A percentile compares a stretch with the other conserved stretches of the same genome.
These are phyloP conservation scores for Morone saxatilis DNA, from an alignment of 2,113 vertebrate genomes.

Conservation along the genomic window DNA sequence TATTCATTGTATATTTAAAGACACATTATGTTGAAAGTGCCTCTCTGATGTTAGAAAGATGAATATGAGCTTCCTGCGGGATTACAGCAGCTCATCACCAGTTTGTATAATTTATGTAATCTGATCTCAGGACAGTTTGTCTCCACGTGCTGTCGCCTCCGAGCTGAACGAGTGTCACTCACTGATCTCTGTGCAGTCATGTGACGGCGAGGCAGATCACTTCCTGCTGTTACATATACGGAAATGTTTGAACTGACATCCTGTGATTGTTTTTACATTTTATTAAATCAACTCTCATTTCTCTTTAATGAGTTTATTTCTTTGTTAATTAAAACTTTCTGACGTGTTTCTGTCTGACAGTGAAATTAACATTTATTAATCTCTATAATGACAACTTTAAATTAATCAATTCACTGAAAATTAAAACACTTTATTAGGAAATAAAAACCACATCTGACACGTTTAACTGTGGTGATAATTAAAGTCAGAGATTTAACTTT, in stretches of 20 bases:
- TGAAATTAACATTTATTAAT: neutral
- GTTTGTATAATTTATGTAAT: constrained; percentile 9
- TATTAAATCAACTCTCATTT: neutral
- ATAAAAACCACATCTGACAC: neutral
- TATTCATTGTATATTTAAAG: too few relatives aligned
- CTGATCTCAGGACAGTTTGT: neutral
- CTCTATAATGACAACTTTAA: neutral
- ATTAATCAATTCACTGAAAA: constrained; percentile 38
- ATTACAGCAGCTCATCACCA: neutral
- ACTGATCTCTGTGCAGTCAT: neutral
- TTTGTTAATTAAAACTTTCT: neutral
- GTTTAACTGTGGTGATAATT: neutral
- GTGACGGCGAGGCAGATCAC: neutral
- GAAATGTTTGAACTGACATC: too few relatives aligned
- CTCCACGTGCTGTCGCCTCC: neutral
- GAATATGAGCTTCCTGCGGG: neutral
- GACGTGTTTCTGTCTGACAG: neutral
- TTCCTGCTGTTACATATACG: neutral
- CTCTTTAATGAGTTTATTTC: neutral
- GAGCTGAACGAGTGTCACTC: neutral
- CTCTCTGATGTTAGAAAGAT: too few relatives aligned
- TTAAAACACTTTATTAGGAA: neutral
- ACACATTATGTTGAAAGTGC: too few relatives aligned
- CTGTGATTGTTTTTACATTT: too few relatives aligned
- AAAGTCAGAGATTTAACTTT: neutral